phyloP scores from a whole-genome alignment of 2,797 vertebrate genomes.

The Lithobates pipiens region DNA sequence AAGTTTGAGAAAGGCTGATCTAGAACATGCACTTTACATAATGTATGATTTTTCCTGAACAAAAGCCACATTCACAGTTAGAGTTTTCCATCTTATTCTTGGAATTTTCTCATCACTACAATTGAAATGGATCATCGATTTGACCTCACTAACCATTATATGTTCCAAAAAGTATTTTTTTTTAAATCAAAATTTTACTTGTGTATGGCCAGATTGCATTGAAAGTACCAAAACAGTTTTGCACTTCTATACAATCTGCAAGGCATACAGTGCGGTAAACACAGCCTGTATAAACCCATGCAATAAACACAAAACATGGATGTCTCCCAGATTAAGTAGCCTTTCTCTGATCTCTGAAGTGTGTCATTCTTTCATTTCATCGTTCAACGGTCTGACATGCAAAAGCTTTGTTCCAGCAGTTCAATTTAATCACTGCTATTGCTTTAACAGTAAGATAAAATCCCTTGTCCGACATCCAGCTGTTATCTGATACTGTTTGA shows the following conservation, averaged over 20 bases:
- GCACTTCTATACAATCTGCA: neutral
- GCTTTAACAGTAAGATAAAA: slow-evolving; percentile 93
- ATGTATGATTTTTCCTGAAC: too few species aligned
- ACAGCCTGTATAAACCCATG: slow-evolving; percentile 3
- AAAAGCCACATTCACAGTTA: too few species aligned
- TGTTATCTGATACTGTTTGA: slow-evolving; percentile 94
- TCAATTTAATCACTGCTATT: slow-evolving; percentile 98
- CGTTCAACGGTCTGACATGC: slow-evolving; percentile 87
- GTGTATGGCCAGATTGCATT: too few species aligned
- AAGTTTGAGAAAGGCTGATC: too few species aligned
- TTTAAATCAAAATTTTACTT: too few species aligned
- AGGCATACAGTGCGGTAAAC: neutral
- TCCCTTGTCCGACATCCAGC: slow-evolving; percentile 85
- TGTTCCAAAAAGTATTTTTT: too few species aligned
- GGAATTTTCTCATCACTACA: too few species aligned
- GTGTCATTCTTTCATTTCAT: slow-evolving; percentile 88
- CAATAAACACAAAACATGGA: slow-evolving; percentile 25
- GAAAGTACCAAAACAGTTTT: neutral
- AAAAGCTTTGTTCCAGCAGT: slow-evolving; percentile 98
- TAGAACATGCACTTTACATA: too few species aligned
- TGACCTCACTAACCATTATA: too few species aligned
- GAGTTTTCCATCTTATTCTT: too few species aligned
- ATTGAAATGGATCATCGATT: too few species aligned
- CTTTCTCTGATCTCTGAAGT: slow-evolving; percentile 87
- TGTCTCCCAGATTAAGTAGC: slow-evolving; percentile 52